Base-by-base conservation (phyloP, 2,888 invertebrate genomes). In the Epistrophella euchroma region DNA sequence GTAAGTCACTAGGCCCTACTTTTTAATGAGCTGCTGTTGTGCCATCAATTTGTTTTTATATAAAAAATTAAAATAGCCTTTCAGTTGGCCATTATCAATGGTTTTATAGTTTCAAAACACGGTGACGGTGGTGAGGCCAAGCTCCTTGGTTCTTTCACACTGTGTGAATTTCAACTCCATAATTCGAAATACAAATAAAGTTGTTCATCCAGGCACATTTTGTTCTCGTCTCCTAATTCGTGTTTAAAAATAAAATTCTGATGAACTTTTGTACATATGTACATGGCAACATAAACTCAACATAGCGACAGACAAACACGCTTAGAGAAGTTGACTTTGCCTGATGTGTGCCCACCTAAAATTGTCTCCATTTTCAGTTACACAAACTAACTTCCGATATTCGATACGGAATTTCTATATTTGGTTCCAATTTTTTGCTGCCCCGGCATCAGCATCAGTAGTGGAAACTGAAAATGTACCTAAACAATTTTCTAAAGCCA, bases 331-430 rank as follows among this genome's bases (percentile, higher is more conserved):
- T 7, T 9, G 4, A 9, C 17, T 32, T 4, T 25, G 13, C 7
- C 32, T 32, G 32, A 32, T 32, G 32, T 32, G 32, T 32, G 9
- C 7, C 1, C 9, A 32, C 17, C 10, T 11, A 55, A 60, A 74
- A 79, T 70, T 81, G 81, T 80, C 75, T 74, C 47, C 85, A 80
- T 72, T 66, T 56, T 66, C 60, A 47, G 40, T 19, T 47, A 72
- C 71, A 60, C 68, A 72, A 52, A 73, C 70, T 52, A 55, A 77
- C 85, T 86, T 77, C 73, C 81, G 85, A 77, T 50, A 86, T 86
- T 86, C 56, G 81, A 86, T 86, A 77, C 81, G 70, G 47, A 70
- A 86, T 81, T 77, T 86, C 85, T 86, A 86, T 81, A 86, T 86
- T 86, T 86, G 85, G 85, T 77, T 43, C 47, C 64, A 55, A 64